Percentiles rank a stretch among this genome's conserved stretches.
Evolutionary conservation across 1,140 invertebrate genomes (phyloP).

Genomic region (Bombus sibiricus): DNA sequence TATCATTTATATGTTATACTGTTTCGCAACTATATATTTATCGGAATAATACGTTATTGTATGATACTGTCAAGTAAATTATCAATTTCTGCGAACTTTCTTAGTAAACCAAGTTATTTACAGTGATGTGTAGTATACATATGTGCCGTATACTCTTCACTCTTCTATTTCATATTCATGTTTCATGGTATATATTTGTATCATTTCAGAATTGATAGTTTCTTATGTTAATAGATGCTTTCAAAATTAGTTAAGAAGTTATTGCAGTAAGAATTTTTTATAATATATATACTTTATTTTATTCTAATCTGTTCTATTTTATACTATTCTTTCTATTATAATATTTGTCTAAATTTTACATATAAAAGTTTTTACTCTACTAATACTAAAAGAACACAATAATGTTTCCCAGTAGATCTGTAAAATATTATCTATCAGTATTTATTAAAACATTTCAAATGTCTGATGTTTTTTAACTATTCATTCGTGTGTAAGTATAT

Average conservation of each 20-base stretch:
- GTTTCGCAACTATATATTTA: too few species aligned
- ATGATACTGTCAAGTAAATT: too few species aligned
- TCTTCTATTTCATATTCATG: too few species aligned
- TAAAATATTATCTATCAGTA: not conserved
- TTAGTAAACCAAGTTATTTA: too few species aligned
- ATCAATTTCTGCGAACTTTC: too few species aligned
- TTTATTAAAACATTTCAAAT: constrained; percentile 5
- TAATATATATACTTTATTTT: not conserved
- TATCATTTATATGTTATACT: too few species aligned
- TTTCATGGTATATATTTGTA: not conserved
- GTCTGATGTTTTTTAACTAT: not conserved
- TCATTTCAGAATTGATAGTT: not conserved
- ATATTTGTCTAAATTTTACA: not conserved
- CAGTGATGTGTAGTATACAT: too few species aligned
- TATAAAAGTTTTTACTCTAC: not conserved
- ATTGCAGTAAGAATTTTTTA: not conserved
- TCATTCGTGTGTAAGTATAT: not conserved
- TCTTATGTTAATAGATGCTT: not conserved
- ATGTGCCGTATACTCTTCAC: too few species aligned
- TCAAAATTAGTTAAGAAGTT: not conserved
- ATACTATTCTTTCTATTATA: not conserved
- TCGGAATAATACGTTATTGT: too few species aligned
- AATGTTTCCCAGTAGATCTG: not conserved
- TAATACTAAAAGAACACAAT: not conserved
- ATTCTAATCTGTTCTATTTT: not conserved